Percentiles rank a stretch among this genome's conserved stretches.
phyloP scores from a whole-genome alignment of 1,140 invertebrate genomes.

The Bombus sylvicola region DNA sequence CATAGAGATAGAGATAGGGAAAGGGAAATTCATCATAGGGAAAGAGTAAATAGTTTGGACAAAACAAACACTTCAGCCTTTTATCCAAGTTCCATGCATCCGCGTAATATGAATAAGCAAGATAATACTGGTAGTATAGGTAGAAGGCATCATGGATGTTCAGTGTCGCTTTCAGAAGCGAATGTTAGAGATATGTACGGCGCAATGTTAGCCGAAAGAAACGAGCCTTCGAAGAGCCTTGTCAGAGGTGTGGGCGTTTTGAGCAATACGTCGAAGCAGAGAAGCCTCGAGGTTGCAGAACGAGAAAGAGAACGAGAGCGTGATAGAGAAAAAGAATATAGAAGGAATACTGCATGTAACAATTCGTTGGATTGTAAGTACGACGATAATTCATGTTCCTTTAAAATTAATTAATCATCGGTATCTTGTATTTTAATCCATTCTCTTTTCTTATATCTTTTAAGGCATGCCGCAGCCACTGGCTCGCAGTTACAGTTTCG shows the following conservation, averaged over 20 bases:
- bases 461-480: constrained; percentile 79
- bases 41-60: constrained; percentile 80
- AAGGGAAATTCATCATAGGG: constrained; percentile 74
- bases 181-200: constrained; percentile 79
- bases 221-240: constrained; percentile 73
- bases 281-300: constrained; percentile 79
- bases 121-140: constrained; percentile 78
- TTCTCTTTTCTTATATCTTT: constrained; percentile 26
- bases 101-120: constrained; percentile 73
- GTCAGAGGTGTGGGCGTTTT: constrained; percentile 60
- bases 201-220: constrained; percentile 72
- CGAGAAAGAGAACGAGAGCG: constrained; percentile 69
- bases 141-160: constrained; percentile 77
- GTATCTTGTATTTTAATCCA: neutral
- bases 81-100: constrained; percentile 73
- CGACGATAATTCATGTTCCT: constrained; percentile 3
- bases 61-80: constrained; percentile 75
- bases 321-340: constrained; percentile 76
- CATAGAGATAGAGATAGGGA: constrained; percentile 75
- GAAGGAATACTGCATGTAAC: constrained; percentile 76
- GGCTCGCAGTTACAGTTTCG: constrained; percentile 89
- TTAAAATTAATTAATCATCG: neutral
- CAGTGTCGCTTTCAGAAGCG: constrained; percentile 77
- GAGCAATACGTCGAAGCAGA: constrained; percentile 78
- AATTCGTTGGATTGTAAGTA: constrained; percentile 78